These are phyloP conservation scores for Neodon shergylaensis DNA, from an alignment of 2,113 vertebrate genomes.

Conservation along the genomic window DNA sequence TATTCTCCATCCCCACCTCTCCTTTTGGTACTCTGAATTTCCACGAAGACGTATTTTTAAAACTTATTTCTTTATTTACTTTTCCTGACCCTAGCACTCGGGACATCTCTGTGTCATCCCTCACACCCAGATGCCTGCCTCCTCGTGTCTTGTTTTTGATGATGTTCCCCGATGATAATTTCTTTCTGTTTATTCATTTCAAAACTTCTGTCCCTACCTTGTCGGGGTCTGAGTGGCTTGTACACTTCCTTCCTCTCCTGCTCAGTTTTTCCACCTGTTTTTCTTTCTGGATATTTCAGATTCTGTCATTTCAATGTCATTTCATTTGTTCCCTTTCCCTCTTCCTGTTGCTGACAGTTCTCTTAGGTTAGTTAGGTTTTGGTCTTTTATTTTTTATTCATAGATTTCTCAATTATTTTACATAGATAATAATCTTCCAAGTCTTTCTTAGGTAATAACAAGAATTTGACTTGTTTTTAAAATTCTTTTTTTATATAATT, in stretches of 20 bases:
- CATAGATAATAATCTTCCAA: neutral
- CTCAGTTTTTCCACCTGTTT: neutral
- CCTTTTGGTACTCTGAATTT: neutral
- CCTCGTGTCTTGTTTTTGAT: neutral
- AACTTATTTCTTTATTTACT: too few relatives aligned
- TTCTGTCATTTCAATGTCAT: neutral
- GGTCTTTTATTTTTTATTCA: neutral
- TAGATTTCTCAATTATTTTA: neutral
- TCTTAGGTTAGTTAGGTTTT: neutral
- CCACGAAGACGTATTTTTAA: neutral
- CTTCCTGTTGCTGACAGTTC: neutral
- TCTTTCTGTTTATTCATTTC: neutral
- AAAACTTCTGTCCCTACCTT: neutral
- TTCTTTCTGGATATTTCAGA: neutral
- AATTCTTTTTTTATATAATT: neutral
- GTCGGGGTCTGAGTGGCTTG: neutral
- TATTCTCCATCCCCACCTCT: neutral
- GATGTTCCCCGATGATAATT: neutral
- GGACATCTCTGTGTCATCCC: neutral
- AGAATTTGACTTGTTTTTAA: neutral
- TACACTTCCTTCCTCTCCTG: neutral
- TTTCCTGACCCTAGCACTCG: neutral
- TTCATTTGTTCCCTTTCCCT: neutral
- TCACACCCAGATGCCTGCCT: neutral
- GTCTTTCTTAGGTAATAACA: neutral